phyloP scores from a whole-genome alignment of 2,113 vertebrate genomes.

The Haliaeetus leucogaster region DNA sequence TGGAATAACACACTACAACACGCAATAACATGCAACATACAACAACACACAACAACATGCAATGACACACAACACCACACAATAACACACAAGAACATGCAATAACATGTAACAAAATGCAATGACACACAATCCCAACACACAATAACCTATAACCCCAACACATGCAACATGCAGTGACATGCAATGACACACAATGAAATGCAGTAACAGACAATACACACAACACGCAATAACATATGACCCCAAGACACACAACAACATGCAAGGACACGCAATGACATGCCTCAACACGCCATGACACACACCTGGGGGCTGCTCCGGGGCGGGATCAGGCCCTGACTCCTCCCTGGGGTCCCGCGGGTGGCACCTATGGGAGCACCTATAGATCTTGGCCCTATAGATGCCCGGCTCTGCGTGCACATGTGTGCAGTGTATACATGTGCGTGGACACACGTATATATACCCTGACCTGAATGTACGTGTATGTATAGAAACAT shows the following conservation, averaged over 20 bases:
- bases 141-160: no score
- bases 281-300: not conserved
- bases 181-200: not conserved
- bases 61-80: not conserved
- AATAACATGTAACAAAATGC: not conserved
- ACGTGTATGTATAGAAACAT: not conserved
- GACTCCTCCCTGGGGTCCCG: not conserved
- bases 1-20: not conserved
- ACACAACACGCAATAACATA: not conserved
- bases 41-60: not conserved
- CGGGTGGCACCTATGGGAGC: not conserved
- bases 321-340: not conserved
- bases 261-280: not conserved
- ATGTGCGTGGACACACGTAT: rapidly evolving
- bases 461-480: not conserved
- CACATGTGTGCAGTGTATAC: not conserved
- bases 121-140: no score
- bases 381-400: not conserved
- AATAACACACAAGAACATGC: not conserved
- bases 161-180: no score
- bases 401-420: not conserved
- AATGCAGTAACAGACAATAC: rapidly evolving
- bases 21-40: not conserved
- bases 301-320: not conserved
- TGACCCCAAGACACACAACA: not conserved